Base-by-base conservation (phyloP, 2,888 invertebrate species). In the Agrochola circellaris region DNA sequence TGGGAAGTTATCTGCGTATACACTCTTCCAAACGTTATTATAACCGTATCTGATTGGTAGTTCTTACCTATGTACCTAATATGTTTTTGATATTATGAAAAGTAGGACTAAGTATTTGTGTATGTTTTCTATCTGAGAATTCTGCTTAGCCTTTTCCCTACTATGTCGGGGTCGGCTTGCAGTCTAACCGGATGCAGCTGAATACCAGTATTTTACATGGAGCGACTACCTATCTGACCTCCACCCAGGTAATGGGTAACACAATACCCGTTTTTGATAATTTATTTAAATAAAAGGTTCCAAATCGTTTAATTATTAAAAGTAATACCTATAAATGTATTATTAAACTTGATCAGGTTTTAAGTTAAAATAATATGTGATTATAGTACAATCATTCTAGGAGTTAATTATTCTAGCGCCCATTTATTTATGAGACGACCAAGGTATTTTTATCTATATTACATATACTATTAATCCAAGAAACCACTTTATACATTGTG, bases 41-140 rank as follows among this genome's bases (percentile, higher is more conserved):
- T 75, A 23, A 45, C 17, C 9, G 45, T 54, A 26, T 69, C 13
- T 17, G n/a, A 38, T 62, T 75, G 45, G 45, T 48, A 75, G 73
- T 34, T 38, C 15, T 60, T 30, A 60, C 26, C 9, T 60, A 26
- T 1, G 2, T 58, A 62, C 7, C 34, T 8, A 38, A 1, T 13
- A 51, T 15, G 20, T 23, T 51, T 26, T 17, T 17, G 5, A 30
- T 30, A 72, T 42, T 20, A 38, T 11, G 5, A 71, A 42, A 51
- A 23, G 5, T 20, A 26, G 15, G 0, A n/a, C n/a, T n/a, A n/a
- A 9, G 9, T 26, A 9, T 48, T 45, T 67, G 4, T 34, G 38
- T 23, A 58, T 13, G 11, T n/a, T 34, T 68, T 68, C 2, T 11
- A 58, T 34, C 48, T 20, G 5, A 20, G 26, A 69, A 38, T 62